phyloP scores from a whole-genome alignment of 2,113 vertebrate species.

The Myotis lucifugus region DNA sequence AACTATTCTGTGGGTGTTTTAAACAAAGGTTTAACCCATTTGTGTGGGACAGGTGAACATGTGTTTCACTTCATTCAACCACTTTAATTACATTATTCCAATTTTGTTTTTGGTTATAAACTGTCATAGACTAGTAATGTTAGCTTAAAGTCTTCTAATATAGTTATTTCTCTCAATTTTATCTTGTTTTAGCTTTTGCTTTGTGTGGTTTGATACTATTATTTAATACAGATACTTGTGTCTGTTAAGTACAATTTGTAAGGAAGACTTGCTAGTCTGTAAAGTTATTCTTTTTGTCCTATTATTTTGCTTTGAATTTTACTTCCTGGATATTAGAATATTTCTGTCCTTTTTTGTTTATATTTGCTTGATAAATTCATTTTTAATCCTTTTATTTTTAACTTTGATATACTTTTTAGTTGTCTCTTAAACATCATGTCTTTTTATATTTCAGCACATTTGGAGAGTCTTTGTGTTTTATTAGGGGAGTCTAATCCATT shows the following conservation, averaged over 20 bases:
- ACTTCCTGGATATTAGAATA: slow-evolving; percentile 9
- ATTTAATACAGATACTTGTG: neutral
- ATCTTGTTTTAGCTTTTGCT: slow-evolving; percentile 3
- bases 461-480: slow-evolving; percentile 40
- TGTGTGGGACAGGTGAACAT: neutral
- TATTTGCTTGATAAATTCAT: slow-evolving; percentile 23
- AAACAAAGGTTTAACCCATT: slow-evolving; percentile 39
- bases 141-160: slow-evolving; percentile 18
- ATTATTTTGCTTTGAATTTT: slow-evolving; percentile 49
- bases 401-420: neutral
- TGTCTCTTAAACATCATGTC: neutral
- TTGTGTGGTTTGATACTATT: slow-evolving; percentile 9
- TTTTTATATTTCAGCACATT: slow-evolving; percentile 30
- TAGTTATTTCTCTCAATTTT: neutral
- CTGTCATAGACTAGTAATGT: neutral
- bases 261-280: neutral
- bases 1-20: neutral
- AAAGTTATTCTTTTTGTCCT: slow-evolving; percentile 2
- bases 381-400: neutral
- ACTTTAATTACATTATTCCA: slow-evolving; percentile 19
- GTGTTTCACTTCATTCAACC: neutral
- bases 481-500: neutral
- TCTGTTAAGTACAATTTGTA: neutral
- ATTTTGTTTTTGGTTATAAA: slow-evolving; percentile 23
- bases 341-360: slow-evolving; percentile 27